Conservation (phyloP, 2,888 invertebrate genomes). For the Eupithecia vulgata region DNA sequence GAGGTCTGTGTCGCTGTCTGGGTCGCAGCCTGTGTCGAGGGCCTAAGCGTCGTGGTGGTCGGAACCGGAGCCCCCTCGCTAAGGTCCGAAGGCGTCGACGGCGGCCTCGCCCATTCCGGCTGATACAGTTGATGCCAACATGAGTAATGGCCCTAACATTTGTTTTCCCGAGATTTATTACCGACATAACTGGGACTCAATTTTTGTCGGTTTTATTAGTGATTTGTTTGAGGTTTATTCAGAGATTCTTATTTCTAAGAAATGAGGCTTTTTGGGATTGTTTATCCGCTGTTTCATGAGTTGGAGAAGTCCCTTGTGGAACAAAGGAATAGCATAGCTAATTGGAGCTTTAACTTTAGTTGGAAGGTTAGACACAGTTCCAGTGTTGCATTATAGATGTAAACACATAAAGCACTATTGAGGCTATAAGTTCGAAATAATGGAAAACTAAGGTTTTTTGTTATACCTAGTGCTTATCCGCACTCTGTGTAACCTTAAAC, state of each 20-base stretch:
- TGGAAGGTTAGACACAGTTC: neutral
- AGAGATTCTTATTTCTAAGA: neutral
- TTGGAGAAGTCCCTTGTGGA: neutral
- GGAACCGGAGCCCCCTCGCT: slow-evolving; percentile 74
- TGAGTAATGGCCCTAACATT: slow-evolving; percentile 56
- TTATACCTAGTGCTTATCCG: too few species aligned
- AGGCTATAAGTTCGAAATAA: neutral
- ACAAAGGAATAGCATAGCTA: neutral
- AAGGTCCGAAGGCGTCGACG: slow-evolving; percentile 86
- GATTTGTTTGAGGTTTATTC: slow-evolving; percentile 42
- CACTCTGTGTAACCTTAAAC: too few species aligned
- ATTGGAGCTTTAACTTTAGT: neutral
- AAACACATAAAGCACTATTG: neutral
- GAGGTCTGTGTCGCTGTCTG: slow-evolving; percentile 43
- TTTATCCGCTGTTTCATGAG: neutral
- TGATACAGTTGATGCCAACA: slow-evolving; percentile 64
- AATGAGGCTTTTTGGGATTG: neutral
- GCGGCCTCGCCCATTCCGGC: slow-evolving; percentile 93
- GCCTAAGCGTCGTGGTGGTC: slow-evolving; percentile 54
- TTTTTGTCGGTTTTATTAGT: slow-evolving; percentile 39
- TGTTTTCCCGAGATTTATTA: slow-evolving; percentile 56
- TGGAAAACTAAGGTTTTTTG: too few species aligned
- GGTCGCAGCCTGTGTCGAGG: slow-evolving; percentile 51
- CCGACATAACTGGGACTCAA: slow-evolving; percentile 47
- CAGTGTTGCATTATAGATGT: neutral